Evolutionary conservation across 35 echinoderm and acorn worm species (phyloP), one percentile per base, ranked within the genome.

Genomic region (Strongylocentrotus purpuratus): DNA sequence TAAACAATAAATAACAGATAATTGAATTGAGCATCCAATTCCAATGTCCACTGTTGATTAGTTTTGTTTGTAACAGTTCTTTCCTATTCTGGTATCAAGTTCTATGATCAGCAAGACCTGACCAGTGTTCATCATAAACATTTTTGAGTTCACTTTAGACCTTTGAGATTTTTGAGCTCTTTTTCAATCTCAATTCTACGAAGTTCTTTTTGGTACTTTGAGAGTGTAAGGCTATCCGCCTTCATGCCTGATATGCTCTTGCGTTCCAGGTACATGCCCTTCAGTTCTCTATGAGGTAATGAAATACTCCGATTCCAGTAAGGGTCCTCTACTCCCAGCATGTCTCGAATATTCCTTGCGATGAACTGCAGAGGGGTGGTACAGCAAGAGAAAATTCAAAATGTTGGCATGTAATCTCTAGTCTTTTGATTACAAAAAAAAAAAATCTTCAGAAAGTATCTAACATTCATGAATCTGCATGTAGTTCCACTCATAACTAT

Each of bases 241-340:
- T 95, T 98, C 32, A 86, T 94, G 13, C 97, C 98, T 41, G 97
- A 96, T 18, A 99, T 96, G 32, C 96, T 98, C 96, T 99, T 99
- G 85, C 97, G 86, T 88, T 99, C 98, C 52, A 99, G 94, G 93
- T 95, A 99, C 98, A 99, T 99, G 17, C 98, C 98, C 95, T 97
- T 96, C 2, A 94, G 95, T 92, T 98, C 97, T 45, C 98, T 95
- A 50, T 96, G 98, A 52, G 95, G 97, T 9, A 99, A 71, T 32
- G 98, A 97, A 46, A 99, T 99, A 45, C 97, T 99, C 0, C 98
- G 95, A 85, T 98, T 99, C 98, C 98, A 99, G 31, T 97, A 94
- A 25, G 98, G 98, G 31, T 97, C 96, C 91, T 99, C 98, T n/a
- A 99, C 97, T 1, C 86, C 97, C 32, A 99, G 94, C 31, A 97